Percentiles rank a stretch among this genome's conserved stretches.
Conservation (phyloP, 2,797 vertebrate species). For the Sciaenops ocellatus region DNA sequence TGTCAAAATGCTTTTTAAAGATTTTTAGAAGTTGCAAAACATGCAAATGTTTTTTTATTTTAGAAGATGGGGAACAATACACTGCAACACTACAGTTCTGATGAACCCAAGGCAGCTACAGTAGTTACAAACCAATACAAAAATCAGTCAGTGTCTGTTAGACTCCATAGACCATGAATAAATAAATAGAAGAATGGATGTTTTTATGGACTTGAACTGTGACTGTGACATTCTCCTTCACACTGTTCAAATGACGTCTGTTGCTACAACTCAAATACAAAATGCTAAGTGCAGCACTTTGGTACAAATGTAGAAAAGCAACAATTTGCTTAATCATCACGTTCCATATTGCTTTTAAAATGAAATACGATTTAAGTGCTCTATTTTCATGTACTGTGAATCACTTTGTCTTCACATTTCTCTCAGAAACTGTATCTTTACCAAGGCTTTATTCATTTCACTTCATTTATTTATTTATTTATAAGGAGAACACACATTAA, state of each 20-base stretch:
- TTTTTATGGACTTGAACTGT: constrained; percentile 6
- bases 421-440: background rate
- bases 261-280: constrained; percentile 4
- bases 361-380: background rate
- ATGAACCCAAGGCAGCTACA: background rate
- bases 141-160: background rate
- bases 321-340: constrained; percentile 4
- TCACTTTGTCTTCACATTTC: constrained; percentile 8
- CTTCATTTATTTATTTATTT: too few relatives aligned
- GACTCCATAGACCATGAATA: background rate
- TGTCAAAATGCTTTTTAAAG: background rate
- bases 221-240: background rate
- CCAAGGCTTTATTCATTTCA: background rate
- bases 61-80: too few relatives aligned
- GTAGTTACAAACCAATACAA: background rate
- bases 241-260: background rate
- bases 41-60: too few relatives aligned
- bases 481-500: too few relatives aligned
- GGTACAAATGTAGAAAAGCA: background rate
- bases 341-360: background rate
- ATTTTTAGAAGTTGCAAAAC: background rate
- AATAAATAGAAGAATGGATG: background rate
- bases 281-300: background rate
- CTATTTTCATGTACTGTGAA: background rate
- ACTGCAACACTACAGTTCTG: too few relatives aligned